Base-by-base conservation (phyloP, 2,113 vertebrate species). In the Megaceryle torquata region DNA sequence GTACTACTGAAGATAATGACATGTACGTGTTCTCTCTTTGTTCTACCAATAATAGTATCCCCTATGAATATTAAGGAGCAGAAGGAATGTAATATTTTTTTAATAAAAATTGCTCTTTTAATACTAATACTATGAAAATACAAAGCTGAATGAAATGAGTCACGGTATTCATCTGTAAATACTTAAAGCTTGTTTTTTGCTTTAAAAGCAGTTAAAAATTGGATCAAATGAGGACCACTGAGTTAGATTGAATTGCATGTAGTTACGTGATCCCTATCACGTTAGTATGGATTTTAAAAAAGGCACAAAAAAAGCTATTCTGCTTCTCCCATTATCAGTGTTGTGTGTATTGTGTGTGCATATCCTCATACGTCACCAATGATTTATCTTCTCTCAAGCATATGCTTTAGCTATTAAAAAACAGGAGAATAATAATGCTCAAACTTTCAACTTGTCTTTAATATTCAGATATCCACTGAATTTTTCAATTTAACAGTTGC, bases 141-240 rank as follows among this genome's bases (percentile, higher is more conserved):
- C 21, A 89, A 87, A 95, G 59, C 81, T 95, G 89, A 91, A 89
- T 92, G 74, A 93, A 93, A 68, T 50, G 43, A 94, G 14, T 63
- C 50, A 15, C 24, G 33, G 35, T 22, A 50, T 76, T 89, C 17
- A 92, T 79, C 70, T 89, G 81, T 81, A 93, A 95, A 87, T 87
- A 85, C 20, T 28, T 35, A 79, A 93, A 79, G 53, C 61, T 87
- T 68, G 8, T 19, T 20, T 41, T 91, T 94, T 92, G 74, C 74
- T 92, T 82, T 92, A 83, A 81, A 86, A 89, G 63, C 51, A 43
- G 68, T 67, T 82, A 59, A 93, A 93, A 93, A 84, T 78, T 82
- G 71, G 74, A 89, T 82, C 74, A 70, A 41, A 33, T 64, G 50
- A 82, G 59, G 59, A 88, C 26, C 31, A 82, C 57, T 51, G 82